Evolutionary conservation across 1,140 invertebrate species (phyloP).

Genomic region (Pentalonia nigronervosa): DNA sequence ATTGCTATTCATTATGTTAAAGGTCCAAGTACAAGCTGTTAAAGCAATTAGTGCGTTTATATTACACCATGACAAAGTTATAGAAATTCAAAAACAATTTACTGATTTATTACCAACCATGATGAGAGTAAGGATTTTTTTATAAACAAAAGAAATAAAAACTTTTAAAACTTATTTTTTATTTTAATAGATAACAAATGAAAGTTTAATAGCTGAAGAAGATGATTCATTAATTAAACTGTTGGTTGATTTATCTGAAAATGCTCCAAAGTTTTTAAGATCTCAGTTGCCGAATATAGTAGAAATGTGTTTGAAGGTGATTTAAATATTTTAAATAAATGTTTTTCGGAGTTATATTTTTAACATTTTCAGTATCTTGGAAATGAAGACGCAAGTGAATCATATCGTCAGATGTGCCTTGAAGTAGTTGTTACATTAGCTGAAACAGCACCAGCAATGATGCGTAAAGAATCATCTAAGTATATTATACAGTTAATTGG

Average conservation of each 20-base stretch:
- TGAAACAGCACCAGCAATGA: conserved; percentile 94
- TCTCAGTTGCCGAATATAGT: conserved; percentile 87
- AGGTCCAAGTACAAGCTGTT: conserved; percentile 81
- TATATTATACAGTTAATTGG: conserved; percentile 82
- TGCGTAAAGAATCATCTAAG: conserved; percentile 83
- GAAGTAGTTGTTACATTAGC: conserved; percentile 94
- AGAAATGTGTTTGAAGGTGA: conserved; percentile 88
- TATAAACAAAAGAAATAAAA: not conserved
- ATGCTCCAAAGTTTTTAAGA: conserved; percentile 89
- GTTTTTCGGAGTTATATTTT: not conserved
- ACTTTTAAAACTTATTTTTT: conserved; percentile 46
- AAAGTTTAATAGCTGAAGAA: conserved; percentile 82
- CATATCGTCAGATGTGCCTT: conserved; percentile 88
- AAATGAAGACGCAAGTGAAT: conserved; percentile 79
- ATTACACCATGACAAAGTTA: conserved; percentile 88
- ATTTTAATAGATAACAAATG: conserved; percentile 74
- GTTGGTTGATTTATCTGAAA: conserved; percentile 92
- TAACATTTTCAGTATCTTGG: conserved; percentile 68
- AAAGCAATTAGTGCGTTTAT: conserved; percentile 90
- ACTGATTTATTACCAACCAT: conserved; percentile 82
- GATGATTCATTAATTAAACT: conserved; percentile 91
- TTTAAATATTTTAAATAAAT: not conserved
- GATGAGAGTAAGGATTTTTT: conserved; percentile 68
- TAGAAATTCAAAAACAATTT: conserved; percentile 86
- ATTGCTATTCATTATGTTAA: not conserved